A percentile compares a stretch with the other conserved stretches of the same genome.
These are phyloP conservation scores for Aegithalos caudatus DNA, from an alignment of 2,113 vertebrate genomes.

Conservation along the genomic window DNA sequence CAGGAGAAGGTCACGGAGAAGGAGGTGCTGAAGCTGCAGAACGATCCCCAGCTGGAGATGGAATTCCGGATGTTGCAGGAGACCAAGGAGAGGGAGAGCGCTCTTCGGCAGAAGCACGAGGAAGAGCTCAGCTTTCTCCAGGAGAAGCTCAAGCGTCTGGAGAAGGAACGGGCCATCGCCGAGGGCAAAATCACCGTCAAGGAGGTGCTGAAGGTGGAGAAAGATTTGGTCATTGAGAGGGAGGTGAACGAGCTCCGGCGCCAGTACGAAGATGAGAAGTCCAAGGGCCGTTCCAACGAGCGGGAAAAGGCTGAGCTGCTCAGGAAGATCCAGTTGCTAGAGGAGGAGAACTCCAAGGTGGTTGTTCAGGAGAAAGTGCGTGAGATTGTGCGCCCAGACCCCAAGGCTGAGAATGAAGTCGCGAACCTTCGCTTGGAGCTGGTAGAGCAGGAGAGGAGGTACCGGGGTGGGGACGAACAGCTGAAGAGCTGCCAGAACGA, in stretches of 20 bases:
- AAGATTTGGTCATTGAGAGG: constrained; percentile 82
- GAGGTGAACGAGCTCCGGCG: constrained; percentile 85
- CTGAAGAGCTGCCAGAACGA: constrained; percentile 82
- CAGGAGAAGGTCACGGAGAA: constrained; percentile 89
- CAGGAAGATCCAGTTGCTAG: constrained; percentile 84
- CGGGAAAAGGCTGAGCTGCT: constrained; percentile 86
- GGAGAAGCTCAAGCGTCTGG: constrained; percentile 86
- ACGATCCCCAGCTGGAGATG: constrained; percentile 87
- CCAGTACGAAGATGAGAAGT: constrained; percentile 86
- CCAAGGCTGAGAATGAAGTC: constrained; percentile 90
- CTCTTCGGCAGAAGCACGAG: constrained; percentile 81
- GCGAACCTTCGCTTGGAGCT: constrained; percentile 92
- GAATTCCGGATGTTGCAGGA: constrained; percentile 85
- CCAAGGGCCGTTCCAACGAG: constrained; percentile 77
- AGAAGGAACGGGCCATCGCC: constrained; percentile 90
- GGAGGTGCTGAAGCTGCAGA: constrained; percentile 91
- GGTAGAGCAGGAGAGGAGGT: constrained; percentile 89
- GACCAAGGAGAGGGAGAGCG: constrained; percentile 76
- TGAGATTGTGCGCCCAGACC: constrained; percentile 94
- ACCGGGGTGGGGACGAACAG: constrained; percentile 82
- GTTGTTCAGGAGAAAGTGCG: constrained; percentile 92
- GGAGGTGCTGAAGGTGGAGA: constrained; percentile 94
- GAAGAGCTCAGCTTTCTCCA: constrained; percentile 89
- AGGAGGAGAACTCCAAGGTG: constrained; percentile 90
- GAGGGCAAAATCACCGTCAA: constrained; percentile 94